These are phyloP conservation scores for Dendroctonus valens DNA, from an alignment of 1,140 invertebrate genomes.

Conservation along the genomic window DNA sequence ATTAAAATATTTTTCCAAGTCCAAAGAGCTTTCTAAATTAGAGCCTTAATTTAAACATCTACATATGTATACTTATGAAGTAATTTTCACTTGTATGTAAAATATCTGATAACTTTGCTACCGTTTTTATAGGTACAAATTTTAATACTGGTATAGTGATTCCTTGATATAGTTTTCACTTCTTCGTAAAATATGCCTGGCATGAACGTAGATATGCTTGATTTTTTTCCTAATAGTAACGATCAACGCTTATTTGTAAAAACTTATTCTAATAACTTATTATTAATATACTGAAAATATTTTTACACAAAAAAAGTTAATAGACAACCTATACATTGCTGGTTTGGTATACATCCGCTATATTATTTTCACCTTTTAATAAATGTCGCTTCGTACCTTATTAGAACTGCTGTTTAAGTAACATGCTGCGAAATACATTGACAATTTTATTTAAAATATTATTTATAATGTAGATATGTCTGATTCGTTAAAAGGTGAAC, in stretches of 20 bases:
- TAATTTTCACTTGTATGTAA: conserved; percentile 40
- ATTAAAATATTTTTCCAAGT: too few relatives aligned
- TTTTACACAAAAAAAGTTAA: conserved; percentile 35
- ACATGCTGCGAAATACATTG: too few relatives aligned
- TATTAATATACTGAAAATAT: conserved; percentile 35
- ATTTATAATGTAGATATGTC: neutral
- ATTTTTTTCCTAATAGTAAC: conserved; percentile 38
- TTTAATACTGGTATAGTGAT: conserved; percentile 50
- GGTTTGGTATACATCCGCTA: conserved; percentile 27
- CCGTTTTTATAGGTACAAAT: conserved; percentile 49
- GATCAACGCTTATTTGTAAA: conserved; percentile 35
- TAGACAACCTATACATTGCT: conserved; percentile 30
- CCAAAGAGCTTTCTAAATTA: too few relatives aligned
- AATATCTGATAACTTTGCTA: conserved; percentile 49
- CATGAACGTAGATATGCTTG: conserved; percentile 48
- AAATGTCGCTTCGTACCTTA: too few relatives aligned
- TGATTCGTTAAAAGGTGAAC: neutral
- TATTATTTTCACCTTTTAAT: too few relatives aligned
- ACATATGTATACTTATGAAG: too few relatives aligned
- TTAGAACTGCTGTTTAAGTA: too few relatives aligned
- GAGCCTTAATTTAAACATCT: too few relatives aligned
- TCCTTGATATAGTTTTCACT: conserved; percentile 40
- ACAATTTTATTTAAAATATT: neutral
- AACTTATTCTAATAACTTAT: conserved; percentile 36
- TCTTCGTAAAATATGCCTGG: conserved; percentile 39